A percentile compares a stretch with the other conserved stretches of the same genome.
phyloP scores from a whole-genome alignment of 2,888 invertebrate genomes.

The Stenoptilia bipunctidactyla region DNA sequence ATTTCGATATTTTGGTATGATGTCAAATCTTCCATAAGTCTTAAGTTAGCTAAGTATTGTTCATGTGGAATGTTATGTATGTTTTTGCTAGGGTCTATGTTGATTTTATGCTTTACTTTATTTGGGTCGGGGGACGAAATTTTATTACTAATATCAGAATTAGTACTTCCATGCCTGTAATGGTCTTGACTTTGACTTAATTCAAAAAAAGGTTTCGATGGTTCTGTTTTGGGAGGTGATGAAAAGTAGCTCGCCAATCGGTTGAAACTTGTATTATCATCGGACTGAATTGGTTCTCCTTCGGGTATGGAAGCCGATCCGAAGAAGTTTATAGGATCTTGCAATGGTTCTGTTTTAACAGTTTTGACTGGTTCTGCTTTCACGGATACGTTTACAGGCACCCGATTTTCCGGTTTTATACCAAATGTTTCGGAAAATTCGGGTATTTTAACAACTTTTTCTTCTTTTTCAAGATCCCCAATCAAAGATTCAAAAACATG shows the following conservation, averaged over 20 bases:
- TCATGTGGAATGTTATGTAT: conserved; percentile 25
- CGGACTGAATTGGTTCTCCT: conserved; percentile 17
- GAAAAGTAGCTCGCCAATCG: conserved; percentile 56
- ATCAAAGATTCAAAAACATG: not conserved
- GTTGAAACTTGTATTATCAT: conserved; percentile 26
- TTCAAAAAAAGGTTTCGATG: conserved; percentile 63
- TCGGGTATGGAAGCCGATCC: conserved; percentile 15
- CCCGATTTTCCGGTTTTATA: not conserved
- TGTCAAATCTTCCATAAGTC: conserved; percentile 45
- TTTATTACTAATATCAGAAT: not conserved
- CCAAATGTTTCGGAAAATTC: too few species aligned
- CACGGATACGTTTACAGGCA: not conserved
- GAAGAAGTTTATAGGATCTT: conserved; percentile 46
- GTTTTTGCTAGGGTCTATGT: conserved; percentile 12
- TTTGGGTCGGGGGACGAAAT: conserved; percentile 10
- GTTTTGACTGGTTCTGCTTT: not conserved
- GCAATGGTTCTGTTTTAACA: conserved; percentile 18
- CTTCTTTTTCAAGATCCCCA: not conserved
- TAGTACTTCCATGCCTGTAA: conserved; percentile 31
- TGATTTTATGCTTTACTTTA: too few species aligned
- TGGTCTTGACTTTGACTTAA: conserved; percentile 59
- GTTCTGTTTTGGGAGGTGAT: conserved; percentile 40
- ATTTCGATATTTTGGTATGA: conserved; percentile 30
- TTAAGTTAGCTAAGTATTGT: conserved; percentile 22
- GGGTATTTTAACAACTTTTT: too few species aligned